Conservation (phyloP, 2,113 vertebrate species). For the Oryzias melastigma region DNA sequence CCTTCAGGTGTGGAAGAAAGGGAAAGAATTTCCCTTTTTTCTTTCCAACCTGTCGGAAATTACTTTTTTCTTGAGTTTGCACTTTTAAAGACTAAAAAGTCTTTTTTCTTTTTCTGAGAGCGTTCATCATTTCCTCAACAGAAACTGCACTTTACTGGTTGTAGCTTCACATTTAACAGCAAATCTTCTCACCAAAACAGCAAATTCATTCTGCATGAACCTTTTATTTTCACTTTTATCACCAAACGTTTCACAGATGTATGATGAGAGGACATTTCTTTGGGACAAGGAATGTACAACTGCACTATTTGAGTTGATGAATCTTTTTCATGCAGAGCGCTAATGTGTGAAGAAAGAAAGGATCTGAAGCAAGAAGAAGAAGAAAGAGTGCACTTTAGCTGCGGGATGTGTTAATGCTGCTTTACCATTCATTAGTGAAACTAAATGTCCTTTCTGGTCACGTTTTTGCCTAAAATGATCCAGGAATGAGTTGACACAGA, state of each 20-base stretch:
- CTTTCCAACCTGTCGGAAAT: not conserved
- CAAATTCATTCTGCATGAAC: conserved; percentile 38
- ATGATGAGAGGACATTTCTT: conserved; percentile 38
- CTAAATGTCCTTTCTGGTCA: conserved; percentile 11
- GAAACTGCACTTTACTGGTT: not conserved
- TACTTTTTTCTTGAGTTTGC: too few relatives aligned
- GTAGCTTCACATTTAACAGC: conserved; percentile 7
- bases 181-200: conserved; percentile 9
- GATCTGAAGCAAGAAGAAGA: conserved; percentile 8
- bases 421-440: conserved; percentile 26
- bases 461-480: conserved; percentile 57
- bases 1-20: conserved; percentile 16
- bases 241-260: conserved; percentile 58
- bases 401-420: conserved; percentile 31
- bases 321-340: conserved; percentile 45
- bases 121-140: not conserved
- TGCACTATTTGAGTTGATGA: conserved; percentile 67
- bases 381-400: conserved; percentile 6
- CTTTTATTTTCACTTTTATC: conserved; percentile 46
- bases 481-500: conserved; percentile 52
- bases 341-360: conserved; percentile 32
- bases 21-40: not conserved
- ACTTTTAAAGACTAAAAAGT: too few relatives aligned
- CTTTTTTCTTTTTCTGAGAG: too few relatives aligned
- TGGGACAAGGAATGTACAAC: conserved; percentile 72